Base-by-base conservation (phyloP, 2,888 invertebrate genomes). In the Pegoplata infirma region DNA sequence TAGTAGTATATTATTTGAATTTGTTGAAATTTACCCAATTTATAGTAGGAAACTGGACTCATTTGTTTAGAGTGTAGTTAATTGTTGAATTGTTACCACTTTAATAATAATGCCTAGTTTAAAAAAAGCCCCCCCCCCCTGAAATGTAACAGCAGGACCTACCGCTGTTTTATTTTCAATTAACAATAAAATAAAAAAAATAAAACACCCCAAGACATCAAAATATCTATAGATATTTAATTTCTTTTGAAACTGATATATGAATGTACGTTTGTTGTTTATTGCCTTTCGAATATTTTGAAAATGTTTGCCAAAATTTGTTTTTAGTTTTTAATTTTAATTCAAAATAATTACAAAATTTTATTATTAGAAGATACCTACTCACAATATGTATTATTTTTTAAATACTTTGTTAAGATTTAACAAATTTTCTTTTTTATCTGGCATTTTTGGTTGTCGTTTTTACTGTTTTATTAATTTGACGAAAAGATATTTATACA, bases 391-490 rank as follows among this genome's bases (percentile, higher is more conserved):
- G n/a, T n/a, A 55, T 23, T 14, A 32, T 10, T 55, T 55, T 46
- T 66, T 36, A 64, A 46, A 46, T 51, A 17, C 10, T 47, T 71
- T 51, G 14, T 17, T n/a, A n/a, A n/a, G n/a, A n/a, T n/a, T n/a
- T n/a, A n/a, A n/a, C n/a, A 55, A 63, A 51, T 51, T 1, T 66
- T 51, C 28, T 21, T 1, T 12, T 17, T 67, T 23, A 56, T 68
- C 56, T 66, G 74, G 74, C 79, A 79, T 47, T 74, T 16, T 55
- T 32, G n/a, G 21, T 23, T 7, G 16, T 6, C 28, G 10, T 32
- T 25, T 61, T 67, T 46, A 67, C 67, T 59, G 19, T 46, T 55
- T 67, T 53, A 58, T 58, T 72, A 58, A n/a, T 61, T 68, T 77
- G 40, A 67, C 36, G 28, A 77, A 77, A 46, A 61, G 46, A 63